Evolutionary conservation across 2,888 invertebrate genomes (phyloP), one percentile per base, ranked within the genome.

Genomic region (Lasioglossum calceatum): DNA sequence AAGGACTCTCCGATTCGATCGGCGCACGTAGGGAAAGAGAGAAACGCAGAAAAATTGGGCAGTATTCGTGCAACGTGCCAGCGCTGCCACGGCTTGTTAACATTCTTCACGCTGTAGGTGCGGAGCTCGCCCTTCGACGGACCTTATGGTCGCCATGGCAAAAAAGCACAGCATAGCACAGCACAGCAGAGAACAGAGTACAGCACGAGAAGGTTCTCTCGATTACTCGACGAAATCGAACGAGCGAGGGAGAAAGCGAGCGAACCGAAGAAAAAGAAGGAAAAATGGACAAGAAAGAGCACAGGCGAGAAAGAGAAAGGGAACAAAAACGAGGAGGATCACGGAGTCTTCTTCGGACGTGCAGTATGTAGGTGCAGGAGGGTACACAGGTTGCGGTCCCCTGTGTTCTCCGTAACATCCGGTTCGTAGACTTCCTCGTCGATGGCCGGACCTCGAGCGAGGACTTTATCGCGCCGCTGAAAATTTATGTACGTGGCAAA

Each of bases 91-190:
- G 88, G 92, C 93, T 93, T 93, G 93, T 93, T 93, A 93, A 93
- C 92, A 93, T 93, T 93, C 93, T 93, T 92, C 90, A 89, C 92
- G 91, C 92, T 90, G 91, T 88, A 92, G 92, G 92, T 89, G 91
- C 90, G 87, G 89, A 80, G 87, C 82, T 83, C 81, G 85, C 82
- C 88, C 88, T 87, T 85, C 88, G 85, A 85, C 81, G 85, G 67
- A 77, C 80, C 81, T 81, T 83, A 75, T 72, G 83, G 81, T 74
- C 81, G 71, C 67, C 84, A 27, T 84, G 67, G 23, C 32, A 0
- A 2, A 32, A 32, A 16, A 32, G 32, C 64, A 16, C 32, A 16
- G 61, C n/a, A 2, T 27, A 27, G 27, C 27, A 27, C 27, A n/a
- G n/a, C 61, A 5, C 47, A 47, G 47, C 47, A 47, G 50, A 50